phyloP scores from a whole-genome alignment of 2,797 vertebrate genomes.

The Manis pentadactyla region DNA sequence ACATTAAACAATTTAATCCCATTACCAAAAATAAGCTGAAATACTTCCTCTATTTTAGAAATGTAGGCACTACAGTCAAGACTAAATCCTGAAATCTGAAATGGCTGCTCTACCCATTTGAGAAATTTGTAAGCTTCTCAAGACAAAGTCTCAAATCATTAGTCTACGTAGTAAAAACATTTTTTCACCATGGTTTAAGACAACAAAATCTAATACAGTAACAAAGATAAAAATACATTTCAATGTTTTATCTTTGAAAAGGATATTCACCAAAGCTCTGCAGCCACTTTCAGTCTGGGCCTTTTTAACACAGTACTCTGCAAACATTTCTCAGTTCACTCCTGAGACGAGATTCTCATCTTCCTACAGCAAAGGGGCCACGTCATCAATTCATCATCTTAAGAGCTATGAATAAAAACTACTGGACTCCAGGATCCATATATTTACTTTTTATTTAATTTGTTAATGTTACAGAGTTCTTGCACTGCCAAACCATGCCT shows the following conservation, averaged over 20 bases:
- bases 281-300: not conserved
- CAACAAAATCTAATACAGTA: not conserved
- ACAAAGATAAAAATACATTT: not conserved
- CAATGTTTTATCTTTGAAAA: not conserved
- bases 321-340: not conserved
- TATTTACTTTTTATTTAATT: slow-evolving; percentile 87
- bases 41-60: slow-evolving; percentile 10
- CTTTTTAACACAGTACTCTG: not conserved
- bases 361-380: not conserved
- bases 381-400: not conserved
- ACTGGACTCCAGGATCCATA: slow-evolving; percentile 78
- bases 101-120: not conserved
- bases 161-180: not conserved
- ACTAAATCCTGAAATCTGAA: slow-evolving; percentile 33
- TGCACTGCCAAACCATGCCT: slow-evolving; percentile 86
- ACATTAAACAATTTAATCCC: not conserved
- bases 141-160: not conserved
- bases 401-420: slow-evolving; percentile 66
- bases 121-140: not conserved
- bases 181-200: not conserved
- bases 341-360: not conserved
- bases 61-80: not conserved
- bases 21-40: not conserved
- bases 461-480: slow-evolving; percentile 87
- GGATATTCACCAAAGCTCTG: not conserved